These are phyloP conservation scores for Mustela lutreola DNA, from an alignment of 2,113 vertebrate species.

Conservation along the genomic window DNA sequence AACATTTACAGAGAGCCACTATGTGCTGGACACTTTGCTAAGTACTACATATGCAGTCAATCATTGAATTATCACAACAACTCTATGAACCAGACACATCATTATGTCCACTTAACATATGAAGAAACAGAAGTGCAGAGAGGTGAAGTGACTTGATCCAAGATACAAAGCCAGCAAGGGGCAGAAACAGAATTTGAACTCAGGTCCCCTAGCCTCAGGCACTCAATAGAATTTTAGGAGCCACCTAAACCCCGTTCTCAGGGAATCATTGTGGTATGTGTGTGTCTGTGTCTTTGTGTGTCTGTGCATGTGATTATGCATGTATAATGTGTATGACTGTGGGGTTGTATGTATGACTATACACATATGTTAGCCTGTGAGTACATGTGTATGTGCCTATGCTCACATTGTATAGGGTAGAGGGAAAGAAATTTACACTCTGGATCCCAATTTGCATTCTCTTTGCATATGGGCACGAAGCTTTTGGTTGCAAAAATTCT, in stretches of 20 bases:
- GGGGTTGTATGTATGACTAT: background rate
- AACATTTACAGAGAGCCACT: background rate
- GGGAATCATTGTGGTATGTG: background rate
- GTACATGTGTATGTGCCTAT: background rate
- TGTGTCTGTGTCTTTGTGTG: background rate
- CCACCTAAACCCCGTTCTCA: background rate
- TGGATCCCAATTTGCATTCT: background rate
- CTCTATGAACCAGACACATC: background rate
- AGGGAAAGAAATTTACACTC: background rate
- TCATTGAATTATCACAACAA: background rate
- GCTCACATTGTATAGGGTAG: background rate
- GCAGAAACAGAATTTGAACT: conserved; percentile 26
- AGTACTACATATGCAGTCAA: background rate
- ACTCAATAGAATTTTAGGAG: background rate
- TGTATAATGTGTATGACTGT: background rate
- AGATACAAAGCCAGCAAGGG: background rate
- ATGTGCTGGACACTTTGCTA: background rate
- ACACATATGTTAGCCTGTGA: background rate
- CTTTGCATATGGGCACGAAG: background rate
- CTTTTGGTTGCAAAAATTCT: conserved; percentile 23
- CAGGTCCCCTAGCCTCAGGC: background rate
- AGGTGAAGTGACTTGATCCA: background rate
- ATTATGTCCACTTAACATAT: background rate
- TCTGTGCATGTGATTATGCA: too few species aligned
- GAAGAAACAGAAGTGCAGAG: background rate